Evolutionary conservation across 23 tunicate genomes (phyloP).

Genomic region (Halocynthia roretzi): DNA sequence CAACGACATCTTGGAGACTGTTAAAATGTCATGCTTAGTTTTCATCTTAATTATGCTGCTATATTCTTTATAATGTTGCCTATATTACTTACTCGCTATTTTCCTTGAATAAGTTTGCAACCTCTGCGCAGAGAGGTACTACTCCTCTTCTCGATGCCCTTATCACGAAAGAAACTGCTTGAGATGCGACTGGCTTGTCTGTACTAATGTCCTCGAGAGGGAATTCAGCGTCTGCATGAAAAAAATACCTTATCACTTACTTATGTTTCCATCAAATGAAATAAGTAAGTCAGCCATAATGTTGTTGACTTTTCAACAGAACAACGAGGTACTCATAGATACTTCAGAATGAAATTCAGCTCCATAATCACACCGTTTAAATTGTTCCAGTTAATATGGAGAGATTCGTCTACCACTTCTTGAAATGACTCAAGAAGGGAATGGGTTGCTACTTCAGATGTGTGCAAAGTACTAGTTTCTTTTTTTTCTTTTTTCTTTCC

Average conservation of each 20-base stretch:
- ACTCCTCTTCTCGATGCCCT: slow-evolving; percentile 79
- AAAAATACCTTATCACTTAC: neutral
- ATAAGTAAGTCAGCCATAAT: neutral
- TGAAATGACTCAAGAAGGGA: slow-evolving; percentile 66
- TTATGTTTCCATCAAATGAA: too few relatives aligned
- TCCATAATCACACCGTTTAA: slow-evolving; percentile 24
- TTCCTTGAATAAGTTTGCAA: slow-evolving; percentile 70
- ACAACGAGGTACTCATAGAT: neutral
- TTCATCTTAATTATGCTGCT: neutral
- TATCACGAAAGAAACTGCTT: slow-evolving; percentile 86
- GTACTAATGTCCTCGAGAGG: slow-evolving; percentile 41
- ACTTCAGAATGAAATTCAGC: neutral
- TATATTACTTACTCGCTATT: slow-evolving; percentile 37
- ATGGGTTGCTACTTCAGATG: neutral
- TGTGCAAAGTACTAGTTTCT: neutral
- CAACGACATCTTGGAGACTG: slow-evolving; percentile 11
- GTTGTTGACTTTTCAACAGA: neutral
- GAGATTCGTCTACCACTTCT: slow-evolving; percentile 59
- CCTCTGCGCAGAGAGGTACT: slow-evolving; percentile 85
- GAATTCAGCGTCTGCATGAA: slow-evolving; percentile 43
- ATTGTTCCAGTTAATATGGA: slow-evolving; percentile 53
- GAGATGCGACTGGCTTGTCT: slow-evolving; percentile 78
- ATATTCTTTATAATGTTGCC: neutral
- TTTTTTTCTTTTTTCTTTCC: neutral
- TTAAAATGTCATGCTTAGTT: neutral